These are phyloP conservation scores for Psettodes erumei DNA, from an alignment of 2,113 vertebrate species.

Conservation along the genomic window DNA sequence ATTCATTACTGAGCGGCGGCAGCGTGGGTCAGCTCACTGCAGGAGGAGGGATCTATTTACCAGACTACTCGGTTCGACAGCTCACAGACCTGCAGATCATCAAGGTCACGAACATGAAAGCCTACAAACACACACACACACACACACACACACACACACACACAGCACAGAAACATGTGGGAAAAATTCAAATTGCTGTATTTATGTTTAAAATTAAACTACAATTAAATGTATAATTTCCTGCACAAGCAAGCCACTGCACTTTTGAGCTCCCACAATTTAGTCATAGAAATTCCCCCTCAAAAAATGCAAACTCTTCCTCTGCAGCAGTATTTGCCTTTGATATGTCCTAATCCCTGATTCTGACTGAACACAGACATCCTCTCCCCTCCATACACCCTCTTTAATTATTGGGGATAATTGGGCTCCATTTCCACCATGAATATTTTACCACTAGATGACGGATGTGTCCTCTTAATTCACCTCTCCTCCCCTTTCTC, in stretches of 20 bases:
- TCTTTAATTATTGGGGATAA: conserved; percentile 65
- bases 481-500: conserved; percentile 17
- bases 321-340: conserved; percentile 54
- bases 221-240: conserved; percentile 45
- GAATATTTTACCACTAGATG: conserved; percentile 50
- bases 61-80: conserved; percentile 96
- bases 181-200: not conserved
- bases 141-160: conserved; percentile 28
- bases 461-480: conserved; percentile 40
- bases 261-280: conserved; percentile 42
- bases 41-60: conserved; percentile 90
- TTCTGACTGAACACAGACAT: conserved; percentile 73
- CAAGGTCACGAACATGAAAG: conserved; percentile 85
- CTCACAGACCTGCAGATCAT: conserved; percentile 96
- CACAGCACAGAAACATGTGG: conserved; percentile 1
- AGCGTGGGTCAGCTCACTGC: conserved; percentile 91
- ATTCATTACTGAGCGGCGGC: conserved; percentile 90
- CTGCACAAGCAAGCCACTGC: conserved; percentile 32
- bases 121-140: conserved; percentile 18
- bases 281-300: conserved; percentile 43
- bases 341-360: conserved; percentile 65
- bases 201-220: conserved; percentile 28
- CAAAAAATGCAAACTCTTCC: conserved; percentile 44
- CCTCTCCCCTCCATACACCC: conserved; percentile 30
- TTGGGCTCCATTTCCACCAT: conserved; percentile 58